A percentile compares a stretch with the other conserved stretches of the same genome.
Conservation (phyloP, 2,888 invertebrate species). For the Epinotia ramella region DNA sequence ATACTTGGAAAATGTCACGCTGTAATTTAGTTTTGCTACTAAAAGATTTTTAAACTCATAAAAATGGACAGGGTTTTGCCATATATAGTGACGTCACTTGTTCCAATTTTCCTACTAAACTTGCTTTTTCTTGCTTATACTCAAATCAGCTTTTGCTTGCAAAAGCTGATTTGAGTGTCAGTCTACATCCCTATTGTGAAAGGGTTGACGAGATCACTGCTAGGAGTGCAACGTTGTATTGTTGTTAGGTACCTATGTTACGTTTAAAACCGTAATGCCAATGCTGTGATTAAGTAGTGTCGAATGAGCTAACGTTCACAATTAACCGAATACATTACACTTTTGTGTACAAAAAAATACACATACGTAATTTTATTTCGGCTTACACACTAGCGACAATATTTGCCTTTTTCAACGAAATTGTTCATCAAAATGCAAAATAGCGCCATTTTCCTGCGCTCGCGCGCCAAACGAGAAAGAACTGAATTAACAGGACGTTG, state of each 20-base stretch:
- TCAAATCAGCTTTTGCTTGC: too few relatives aligned
- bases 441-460: conserved; percentile 70
- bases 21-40: too few relatives aligned
- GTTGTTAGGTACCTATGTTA: background rate
- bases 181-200: too few relatives aligned
- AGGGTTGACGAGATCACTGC: background rate
- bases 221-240: background rate
- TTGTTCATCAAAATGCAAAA: conserved; percentile 82
- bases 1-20: too few relatives aligned
- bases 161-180: too few relatives aligned
- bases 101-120: too few relatives aligned
- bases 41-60: too few relatives aligned
- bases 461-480: conserved; percentile 68
- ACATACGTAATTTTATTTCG: conserved; percentile 3
- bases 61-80: too few relatives aligned
- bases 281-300: too few relatives aligned
- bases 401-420: conserved; percentile 54
- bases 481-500: conserved; percentile 80
- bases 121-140: too few relatives aligned
- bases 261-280: background rate
- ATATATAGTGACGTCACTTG: too few relatives aligned
- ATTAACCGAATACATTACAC: background rate
- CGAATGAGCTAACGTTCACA: background rate
- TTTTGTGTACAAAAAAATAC: background rate
- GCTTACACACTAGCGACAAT: conserved; percentile 16